Base-by-base conservation (phyloP, 1,140 invertebrate genomes). In the Cyclina sinensis region DNA sequence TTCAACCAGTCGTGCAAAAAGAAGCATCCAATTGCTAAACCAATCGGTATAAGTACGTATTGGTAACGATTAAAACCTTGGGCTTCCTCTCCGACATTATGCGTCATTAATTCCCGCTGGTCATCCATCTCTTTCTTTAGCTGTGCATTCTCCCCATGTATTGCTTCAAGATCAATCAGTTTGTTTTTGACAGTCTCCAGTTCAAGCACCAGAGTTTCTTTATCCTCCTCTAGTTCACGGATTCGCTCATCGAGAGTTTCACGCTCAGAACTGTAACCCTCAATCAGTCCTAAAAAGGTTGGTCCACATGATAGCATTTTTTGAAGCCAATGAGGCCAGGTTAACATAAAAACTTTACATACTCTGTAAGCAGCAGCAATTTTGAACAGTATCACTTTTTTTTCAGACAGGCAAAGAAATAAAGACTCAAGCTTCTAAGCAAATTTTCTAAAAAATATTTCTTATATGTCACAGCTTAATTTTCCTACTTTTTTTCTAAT, bases 241-340 rank as follows among this genome's bases (percentile, higher is more conserved):
- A 95, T 76, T 30, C 88, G 82, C 27, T 89, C 85, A 18, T 94
- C 91, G 16, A 93, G 81, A 5, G 89, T 57, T 21, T 92, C 91
- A 51, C 92, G 90, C 89, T 95, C 94, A 7, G 91, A 86, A 32
- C 81, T 90, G 88, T 93, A 94, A 39, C 93, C 94, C 68, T 93
- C 91, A 30, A 95, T 91, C 51, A 95, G 79, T 84, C 94, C 95
- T 95, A 78, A n/a, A 89, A 70, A 70, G 14, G 65, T 70, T 70
- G 1, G 65, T 16, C 37, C 16, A 37, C 11, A 7, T 65, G 27
- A 65, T 16, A 27, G 43, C 43, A 65, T 65, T 14, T 54, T 54
- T 54, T 4, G 7, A 7, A 46, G 43, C 43, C 43, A 9, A 46
- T 46, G n/a, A n/a, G n/a, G n/a, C n/a, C n/a, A n/a, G n/a, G n/a